Evolutionary conservation across 2,888 invertebrate species (phyloP).

Genomic region (Aleiodes testaceus): DNA sequence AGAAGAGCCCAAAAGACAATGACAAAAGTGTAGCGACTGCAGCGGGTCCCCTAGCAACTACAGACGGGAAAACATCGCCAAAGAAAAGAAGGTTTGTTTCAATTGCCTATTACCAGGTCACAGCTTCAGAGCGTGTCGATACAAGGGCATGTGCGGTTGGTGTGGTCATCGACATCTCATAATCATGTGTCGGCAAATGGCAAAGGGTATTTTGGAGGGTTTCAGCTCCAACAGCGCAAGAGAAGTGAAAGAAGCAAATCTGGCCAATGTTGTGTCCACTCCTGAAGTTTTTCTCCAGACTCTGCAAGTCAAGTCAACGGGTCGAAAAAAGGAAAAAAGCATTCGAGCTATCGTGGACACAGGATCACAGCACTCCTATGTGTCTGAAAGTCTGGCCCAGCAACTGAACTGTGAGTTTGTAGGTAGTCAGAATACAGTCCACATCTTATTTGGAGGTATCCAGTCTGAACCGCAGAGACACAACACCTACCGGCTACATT

Average conservation of each 20-base stretch:
- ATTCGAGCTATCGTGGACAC: conserved; percentile 53
- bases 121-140: conserved; percentile 49
- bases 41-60: conserved; percentile 37
- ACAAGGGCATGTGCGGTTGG: conserved; percentile 50
- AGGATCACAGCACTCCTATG: conserved; percentile 56
- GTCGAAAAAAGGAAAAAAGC: conserved; percentile 35
- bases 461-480: conserved; percentile 44
- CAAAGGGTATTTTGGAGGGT: conserved; percentile 7
- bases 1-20: not conserved
- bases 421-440: conserved; percentile 45
- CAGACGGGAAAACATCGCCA: conserved; percentile 45
- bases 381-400: conserved; percentile 48
- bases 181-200: conserved; percentile 51
- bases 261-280: conserved; percentile 37
- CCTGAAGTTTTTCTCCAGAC: conserved; percentile 53
- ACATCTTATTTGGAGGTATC: conserved; percentile 53
- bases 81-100: conserved; percentile 53
- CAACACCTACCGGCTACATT: conserved; percentile 44
- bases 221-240: not conserved
- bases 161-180: conserved; percentile 52
- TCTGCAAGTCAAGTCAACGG: conserved; percentile 48
- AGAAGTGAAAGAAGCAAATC: conserved; percentile 40
- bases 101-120: conserved; percentile 55
- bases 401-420: conserved; percentile 48
- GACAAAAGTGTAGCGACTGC: conserved; percentile 27